Conservation (phyloP, 2,797 vertebrate species). For the Cercopithecus hamlyni region DNA sequence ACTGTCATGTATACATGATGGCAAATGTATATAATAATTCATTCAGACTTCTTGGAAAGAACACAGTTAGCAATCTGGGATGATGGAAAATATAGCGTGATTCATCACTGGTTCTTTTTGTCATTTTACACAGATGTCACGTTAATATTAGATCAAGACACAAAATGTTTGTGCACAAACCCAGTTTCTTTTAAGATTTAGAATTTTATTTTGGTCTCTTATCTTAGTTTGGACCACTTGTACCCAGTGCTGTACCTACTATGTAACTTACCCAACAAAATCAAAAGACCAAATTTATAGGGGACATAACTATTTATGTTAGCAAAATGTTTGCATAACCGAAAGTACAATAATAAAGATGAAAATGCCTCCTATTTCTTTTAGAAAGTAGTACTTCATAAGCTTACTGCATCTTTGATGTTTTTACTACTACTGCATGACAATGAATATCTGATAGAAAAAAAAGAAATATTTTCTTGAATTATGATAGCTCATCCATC, state of each 20-base stretch:
- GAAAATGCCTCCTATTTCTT: slow-evolving; percentile 83
- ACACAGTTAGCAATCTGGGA: no score
- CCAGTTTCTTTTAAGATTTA: no score
- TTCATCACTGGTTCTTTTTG: no score
- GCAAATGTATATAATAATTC: no score
- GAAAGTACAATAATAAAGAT: slow-evolving; percentile 77
- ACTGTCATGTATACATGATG: no score
- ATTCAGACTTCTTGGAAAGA: no score
- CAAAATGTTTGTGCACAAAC: no score
- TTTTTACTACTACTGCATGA: slow-evolving; percentile 78
- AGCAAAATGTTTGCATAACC: slow-evolving; percentile 46
- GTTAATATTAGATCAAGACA: no score
- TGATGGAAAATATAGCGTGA: no score
- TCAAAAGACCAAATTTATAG: slow-evolving; percentile 72
- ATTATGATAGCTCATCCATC: slow-evolving; percentile 68
- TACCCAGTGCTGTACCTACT: slow-evolving; percentile 29
- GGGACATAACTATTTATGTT: slow-evolving; percentile 69
- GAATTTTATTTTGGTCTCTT: no score
- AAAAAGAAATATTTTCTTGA: slow-evolving; percentile 18
- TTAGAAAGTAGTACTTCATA: slow-evolving; percentile 77
- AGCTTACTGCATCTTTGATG: slow-evolving; percentile 70
- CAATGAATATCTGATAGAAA: slow-evolving; percentile 27
- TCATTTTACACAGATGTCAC: no score
- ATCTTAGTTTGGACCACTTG: no score
- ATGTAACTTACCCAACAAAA: slow-evolving; percentile 80